Evolutionary conservation across 2,888 invertebrate species (phyloP).

Genomic region (Drosophila sordidula): DNA sequence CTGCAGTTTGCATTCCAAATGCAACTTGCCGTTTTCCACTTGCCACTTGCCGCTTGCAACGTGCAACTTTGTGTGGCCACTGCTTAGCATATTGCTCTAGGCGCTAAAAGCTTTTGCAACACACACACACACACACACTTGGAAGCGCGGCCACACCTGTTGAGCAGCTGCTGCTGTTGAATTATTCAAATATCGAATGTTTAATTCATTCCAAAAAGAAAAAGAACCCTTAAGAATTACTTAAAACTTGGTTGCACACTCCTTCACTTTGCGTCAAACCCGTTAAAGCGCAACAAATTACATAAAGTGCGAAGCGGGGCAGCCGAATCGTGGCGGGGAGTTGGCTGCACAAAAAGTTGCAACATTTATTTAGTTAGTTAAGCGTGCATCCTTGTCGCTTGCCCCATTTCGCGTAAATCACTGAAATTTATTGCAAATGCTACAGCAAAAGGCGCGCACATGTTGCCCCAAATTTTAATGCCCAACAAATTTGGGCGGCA

Average conservation of each 20-base stretch:
- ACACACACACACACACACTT: constrained; percentile 16
- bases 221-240: constrained; percentile 2
- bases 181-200: constrained; percentile 64
- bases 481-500: constrained; percentile 60
- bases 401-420: constrained; percentile 64
- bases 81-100: constrained; percentile 64
- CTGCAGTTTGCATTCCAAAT: constrained; percentile 45
- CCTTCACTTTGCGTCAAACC: constrained; percentile 22
- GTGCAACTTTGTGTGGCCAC: constrained; percentile 39
- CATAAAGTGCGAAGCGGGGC: constrained; percentile 21
- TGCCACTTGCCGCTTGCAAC: constrained; percentile 34
- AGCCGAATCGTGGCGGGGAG: too few relatives aligned
- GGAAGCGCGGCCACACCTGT: constrained; percentile 56
- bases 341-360: constrained; percentile 26
- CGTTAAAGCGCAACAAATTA: constrained; percentile 67
- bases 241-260: constrained; percentile 17
- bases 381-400: constrained; percentile 43
- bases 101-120: constrained; percentile 70
- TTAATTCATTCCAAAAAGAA: constrained; percentile 43
- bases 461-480: constrained; percentile 74
- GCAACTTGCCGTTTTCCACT: constrained; percentile 15
- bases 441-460: constrained; percentile 71
- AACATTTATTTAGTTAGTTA: constrained; percentile 73
- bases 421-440: constrained; percentile 69
- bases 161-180: constrained; percentile 50